Evolutionary conservation across 2,113 vertebrate genomes (phyloP).

Genomic region (Oenanthe melanoleuca): DNA sequence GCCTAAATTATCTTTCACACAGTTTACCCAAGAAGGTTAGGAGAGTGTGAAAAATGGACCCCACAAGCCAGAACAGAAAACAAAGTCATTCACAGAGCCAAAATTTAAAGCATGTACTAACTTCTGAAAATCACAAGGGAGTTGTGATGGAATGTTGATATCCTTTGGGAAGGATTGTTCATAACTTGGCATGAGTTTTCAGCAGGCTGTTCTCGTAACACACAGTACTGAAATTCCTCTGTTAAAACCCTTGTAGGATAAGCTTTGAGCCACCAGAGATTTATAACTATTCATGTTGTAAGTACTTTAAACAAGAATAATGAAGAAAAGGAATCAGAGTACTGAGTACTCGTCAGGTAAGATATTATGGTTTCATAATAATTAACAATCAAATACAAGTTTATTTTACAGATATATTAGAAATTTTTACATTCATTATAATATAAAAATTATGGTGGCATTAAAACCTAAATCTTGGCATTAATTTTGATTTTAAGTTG

Average conservation of each 20-base stretch:
- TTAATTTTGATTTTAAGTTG: not conserved
- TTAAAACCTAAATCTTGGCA: not conserved
- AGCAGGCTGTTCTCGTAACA: not conserved
- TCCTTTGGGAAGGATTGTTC: conserved; percentile 9
- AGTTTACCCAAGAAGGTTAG: not conserved
- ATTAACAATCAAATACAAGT: not conserved
- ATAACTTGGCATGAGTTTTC: conserved; percentile 11
- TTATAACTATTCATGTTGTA: not conserved
- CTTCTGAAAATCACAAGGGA: conserved; percentile 15
- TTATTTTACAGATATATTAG: not conserved
- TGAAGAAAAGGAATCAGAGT: not conserved
- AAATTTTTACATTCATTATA: not conserved
- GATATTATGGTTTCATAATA: not conserved
- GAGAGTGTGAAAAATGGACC: not conserved
- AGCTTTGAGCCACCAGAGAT: not conserved
- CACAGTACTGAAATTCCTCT: not conserved
- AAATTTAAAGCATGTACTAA: not conserved
- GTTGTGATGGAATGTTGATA: not conserved
- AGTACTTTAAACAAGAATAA: not conserved
- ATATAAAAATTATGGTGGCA: not conserved
- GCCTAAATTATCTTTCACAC: conserved; percentile 1
- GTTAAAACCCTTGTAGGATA: not conserved
- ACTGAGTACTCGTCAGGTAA: not conserved
- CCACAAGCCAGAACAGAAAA: not conserved
- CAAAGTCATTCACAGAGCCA: not conserved